Conservation (phyloP, 2,113 vertebrate species). For the Myanophis thanlyinensis region DNA sequence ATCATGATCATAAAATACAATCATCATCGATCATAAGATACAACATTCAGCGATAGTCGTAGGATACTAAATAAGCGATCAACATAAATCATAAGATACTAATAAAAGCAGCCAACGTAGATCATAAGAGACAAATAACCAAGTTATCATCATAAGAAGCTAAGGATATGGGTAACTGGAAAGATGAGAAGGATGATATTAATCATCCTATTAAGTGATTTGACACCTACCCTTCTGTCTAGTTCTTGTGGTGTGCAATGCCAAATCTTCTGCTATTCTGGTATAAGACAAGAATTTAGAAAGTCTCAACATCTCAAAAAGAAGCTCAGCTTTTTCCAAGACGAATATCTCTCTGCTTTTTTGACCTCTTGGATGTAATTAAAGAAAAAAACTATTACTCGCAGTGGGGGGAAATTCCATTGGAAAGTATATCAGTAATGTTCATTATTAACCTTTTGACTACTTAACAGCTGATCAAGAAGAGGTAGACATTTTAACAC, state of each 20-base stretch:
- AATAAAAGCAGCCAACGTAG: not conserved
- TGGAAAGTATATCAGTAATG: not conserved
- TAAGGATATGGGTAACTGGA: not conserved
- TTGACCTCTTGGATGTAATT: not conserved
- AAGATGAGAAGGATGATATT: not conserved
- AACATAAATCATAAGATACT: not conserved
- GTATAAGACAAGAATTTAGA: conserved; percentile 12
- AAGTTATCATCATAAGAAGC: not conserved
- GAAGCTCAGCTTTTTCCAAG: not conserved
- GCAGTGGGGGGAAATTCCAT: not conserved
- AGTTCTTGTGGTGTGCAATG: not conserved
- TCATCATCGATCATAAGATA: not conserved
- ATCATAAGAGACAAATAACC: not conserved
- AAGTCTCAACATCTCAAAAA: not conserved
- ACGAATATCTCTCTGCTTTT: conserved; percentile 30
- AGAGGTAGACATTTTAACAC: conserved; percentile 16
- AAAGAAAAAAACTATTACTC: conserved; percentile 28
- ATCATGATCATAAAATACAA: not conserved
- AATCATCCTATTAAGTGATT: not conserved
- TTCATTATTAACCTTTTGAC: conserved; percentile 27
- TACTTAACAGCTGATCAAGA: conserved; percentile 8
- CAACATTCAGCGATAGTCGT: not conserved
- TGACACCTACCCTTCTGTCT: not conserved
- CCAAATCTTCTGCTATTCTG: not conserved
- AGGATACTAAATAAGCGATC: not conserved